Evolutionary conservation across 2,113 vertebrate genomes (phyloP), one percentile per base, ranked within the genome.

Genomic region (Ornithorhynchus anatinus): DNA sequence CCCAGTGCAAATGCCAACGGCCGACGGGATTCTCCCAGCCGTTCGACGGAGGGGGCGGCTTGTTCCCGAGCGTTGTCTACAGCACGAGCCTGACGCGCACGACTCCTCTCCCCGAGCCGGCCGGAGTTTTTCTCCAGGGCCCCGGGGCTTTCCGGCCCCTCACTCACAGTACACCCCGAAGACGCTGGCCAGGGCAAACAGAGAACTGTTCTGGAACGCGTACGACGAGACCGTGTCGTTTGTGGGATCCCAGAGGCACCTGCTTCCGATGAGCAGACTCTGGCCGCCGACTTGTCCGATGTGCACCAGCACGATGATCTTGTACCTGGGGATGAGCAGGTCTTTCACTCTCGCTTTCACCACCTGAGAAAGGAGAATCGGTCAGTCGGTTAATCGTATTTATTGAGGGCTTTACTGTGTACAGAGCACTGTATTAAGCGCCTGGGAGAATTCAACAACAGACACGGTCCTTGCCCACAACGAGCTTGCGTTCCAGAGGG

Each of bases 81-180:
- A n/a, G n/a, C n/a, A n/a, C n/a, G n/a, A n/a, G n/a, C n/a, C n/a
- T n/a, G n/a, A n/a, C n/a, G n/a, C n/a, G n/a, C n/a, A n/a, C n/a
- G n/a, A n/a, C n/a, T n/a, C n/a, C n/a, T n/a, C n/a, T n/a, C n/a
- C n/a, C n/a, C n/a, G n/a, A n/a, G n/a, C n/a, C n/a, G n/a, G n/a
- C n/a, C n/a, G n/a, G n/a, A n/a, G n/a, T n/a, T n/a, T n/a, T n/a
- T n/a, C n/a, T n/a, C n/a, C n/a, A n/a, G n/a, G n/a, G n/a, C n/a
- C n/a, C n/a, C n/a, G n/a, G n/a, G n/a, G n/a, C n/a, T n/a, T n/a
- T n/a, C n/a, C n/a, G n/a, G n/a, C n/a, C n/a, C 35, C 1, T 93
- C 89, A 98, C 54, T 99, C 96, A 56, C 88, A 91, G 76, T 98
- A 97, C 69, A 97, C 84, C 0, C 87, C 94, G 0, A 92, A 98